Base-by-base conservation (phyloP, 2,797 vertebrate species). In the Melanotaenia maccullochi region DNA sequence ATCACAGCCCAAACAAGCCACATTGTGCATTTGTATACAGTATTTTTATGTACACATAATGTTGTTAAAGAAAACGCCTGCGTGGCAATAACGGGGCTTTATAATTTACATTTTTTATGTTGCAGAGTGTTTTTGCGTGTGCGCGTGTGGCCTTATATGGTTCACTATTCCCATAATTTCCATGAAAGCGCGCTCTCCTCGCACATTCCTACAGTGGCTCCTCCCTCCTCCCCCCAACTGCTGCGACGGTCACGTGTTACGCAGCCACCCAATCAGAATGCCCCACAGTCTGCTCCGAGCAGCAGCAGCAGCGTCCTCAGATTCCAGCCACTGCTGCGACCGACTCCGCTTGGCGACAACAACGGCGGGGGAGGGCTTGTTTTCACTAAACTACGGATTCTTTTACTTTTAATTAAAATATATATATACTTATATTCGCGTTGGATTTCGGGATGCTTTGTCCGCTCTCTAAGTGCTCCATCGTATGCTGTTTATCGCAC, bases 191-290 rank as follows among this genome's bases (percentile, higher is more conserved):
- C 82, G 88, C 83, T 83, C 84, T 85, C 70, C 75, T 75, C 88
- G 32, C 65, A 75, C 89, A 91, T 93, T 93, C 90, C 91, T 85
- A 62, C 68, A 61, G 68, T 81, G 67, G 85, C 91, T 90, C 91
- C 92, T 83, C 93, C 92, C 65, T 6, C 87, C 73, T 28, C 78
- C 67, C 81, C 71, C 74, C 65, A 7, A 8, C 76, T 75, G 85
- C 75, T 76, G 54, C 51, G 20, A 14, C 12, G 1, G 68, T 93
- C 93, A 95, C 93, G 59, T 95, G 94, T 73, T 6, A 4, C 3
- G 0, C 1, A 9, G 2, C 33, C 9, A 7, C 52, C 94, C 94
- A 95, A 94, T 93, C 90, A 72, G 62, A 60, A 51, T 0, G 47
- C 54, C 38, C 3, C 71, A 22, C 57, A 44, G 85, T 60, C 73